Conservation (phyloP, 2,113 vertebrate species). For the Aegotheles bennettii region DNA sequence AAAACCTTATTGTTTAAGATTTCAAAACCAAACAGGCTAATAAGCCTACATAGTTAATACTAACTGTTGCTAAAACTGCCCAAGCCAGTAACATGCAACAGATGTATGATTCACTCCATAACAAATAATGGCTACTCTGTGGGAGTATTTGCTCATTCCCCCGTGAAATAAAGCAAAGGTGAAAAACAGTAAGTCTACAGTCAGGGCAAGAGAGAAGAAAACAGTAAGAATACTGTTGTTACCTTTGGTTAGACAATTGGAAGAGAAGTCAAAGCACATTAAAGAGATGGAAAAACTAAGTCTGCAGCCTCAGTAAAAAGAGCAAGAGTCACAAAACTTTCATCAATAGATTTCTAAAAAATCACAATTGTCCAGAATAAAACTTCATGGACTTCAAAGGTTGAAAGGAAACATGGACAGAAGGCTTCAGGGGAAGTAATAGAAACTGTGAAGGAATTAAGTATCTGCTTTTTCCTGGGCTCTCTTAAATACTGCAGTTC, state of each 20-base stretch:
- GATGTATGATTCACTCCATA: not conserved
- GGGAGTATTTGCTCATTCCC: not conserved
- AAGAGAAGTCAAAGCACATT: not conserved
- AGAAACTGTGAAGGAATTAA: not conserved
- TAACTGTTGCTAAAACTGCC: not conserved
- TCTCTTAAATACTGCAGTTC: not conserved
- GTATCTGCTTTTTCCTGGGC: not conserved
- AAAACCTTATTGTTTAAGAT: not conserved
- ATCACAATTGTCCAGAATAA: not conserved
- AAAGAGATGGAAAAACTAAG: not conserved
- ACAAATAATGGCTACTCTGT: not conserved
- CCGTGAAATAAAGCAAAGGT: not conserved
- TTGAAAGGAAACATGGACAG: not conserved
- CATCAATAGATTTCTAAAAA: not conserved
- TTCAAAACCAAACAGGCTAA: not conserved
- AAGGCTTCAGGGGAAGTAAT: not conserved
- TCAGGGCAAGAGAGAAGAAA: not conserved
- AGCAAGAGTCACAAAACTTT: not conserved
- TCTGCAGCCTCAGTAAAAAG: not conserved
- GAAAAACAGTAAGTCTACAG: not conserved
- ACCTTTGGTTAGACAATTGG: not conserved
- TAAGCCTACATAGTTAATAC: not conserved
- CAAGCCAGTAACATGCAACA: not conserved
- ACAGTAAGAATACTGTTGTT: not conserved
- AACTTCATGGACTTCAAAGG: not conserved